Base-by-base conservation (phyloP, 2,797 vertebrate genomes). In the Oophaga sylvatica region DNA sequence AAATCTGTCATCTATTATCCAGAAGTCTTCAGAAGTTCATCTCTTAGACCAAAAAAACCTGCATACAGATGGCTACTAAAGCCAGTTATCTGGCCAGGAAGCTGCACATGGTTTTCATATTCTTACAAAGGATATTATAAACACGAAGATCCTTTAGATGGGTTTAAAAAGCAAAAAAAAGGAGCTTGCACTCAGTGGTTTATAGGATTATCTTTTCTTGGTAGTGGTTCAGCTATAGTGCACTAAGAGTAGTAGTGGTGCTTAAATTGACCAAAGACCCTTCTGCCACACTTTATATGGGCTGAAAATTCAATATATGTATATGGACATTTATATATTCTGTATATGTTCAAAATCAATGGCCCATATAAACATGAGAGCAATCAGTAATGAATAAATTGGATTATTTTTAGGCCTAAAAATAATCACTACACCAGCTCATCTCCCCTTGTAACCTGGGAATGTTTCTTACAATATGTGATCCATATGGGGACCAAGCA, bases 1-100 rank as follows among this genome's bases (percentile, higher is more conserved):
- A 76, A 76, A 76, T 76, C 41, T 76, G 41, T 76, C 41, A 76
- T n/a, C 73, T 76, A 53, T 76, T 76, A 13, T 53, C 48, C 45
- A 48, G 41, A 13, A 76, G 20, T 53, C 22, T 76, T n/a, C 17
- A 76, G 45, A 15, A n/a, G 73, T n/a, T 76, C 20, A 76, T 20
- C n/a, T 48, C 73, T 41, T 15, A 53, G 73, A 22, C 11, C 45
- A n/a, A 76, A 20, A 16, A 20, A 29, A 5, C 2, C 41, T 41
- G 3, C 41, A 76, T 41, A 41, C 20, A 76, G 19, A 53, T 5
- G 41, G 71, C 35, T 12, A 75, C 71, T 22, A 10, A 22, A 45
- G 41, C 16, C 35, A 75, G 71, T 13, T 22, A 75, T n/a, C 71
- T 22, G 16, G 70, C 19, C 7, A 35, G 31, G 31, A 16, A 20